Evolutionary conservation across 2,888 invertebrate species (phyloP).

Genomic region (Sepioteuthis lessoniana): DNA sequence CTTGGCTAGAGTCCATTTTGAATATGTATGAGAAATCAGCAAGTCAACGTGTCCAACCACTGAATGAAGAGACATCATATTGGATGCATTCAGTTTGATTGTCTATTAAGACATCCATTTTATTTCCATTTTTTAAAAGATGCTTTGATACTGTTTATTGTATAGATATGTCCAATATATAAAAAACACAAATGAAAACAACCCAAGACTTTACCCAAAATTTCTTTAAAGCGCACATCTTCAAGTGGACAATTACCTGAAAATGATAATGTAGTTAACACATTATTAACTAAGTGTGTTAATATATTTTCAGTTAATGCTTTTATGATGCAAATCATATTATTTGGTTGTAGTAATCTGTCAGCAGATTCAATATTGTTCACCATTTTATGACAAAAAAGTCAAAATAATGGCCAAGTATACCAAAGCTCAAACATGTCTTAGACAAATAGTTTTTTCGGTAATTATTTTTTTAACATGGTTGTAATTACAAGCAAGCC

Average conservation of each 20-base stretch:
- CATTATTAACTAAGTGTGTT: background rate
- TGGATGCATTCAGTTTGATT: slow-evolving; percentile 12
- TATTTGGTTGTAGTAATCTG: background rate
- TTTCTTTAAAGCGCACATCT: background rate
- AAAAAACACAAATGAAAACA: slow-evolving; percentile 12
- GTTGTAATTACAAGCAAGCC: background rate
- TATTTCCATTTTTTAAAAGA: background rate
- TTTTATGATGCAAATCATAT: slow-evolving; percentile 4
- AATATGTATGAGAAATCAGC: background rate
- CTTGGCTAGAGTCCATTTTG: background rate
- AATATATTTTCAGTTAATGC: background rate
- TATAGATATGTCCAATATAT: slow-evolving; percentile 33
- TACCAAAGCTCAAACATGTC: background rate
- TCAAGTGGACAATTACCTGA: slow-evolving; percentile 6
- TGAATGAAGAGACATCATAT: background rate
- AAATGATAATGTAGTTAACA: background rate
- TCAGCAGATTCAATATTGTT: background rate
- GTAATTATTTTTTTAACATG: background rate
- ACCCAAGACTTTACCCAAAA: background rate
- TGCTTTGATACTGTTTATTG: slow-evolving; percentile 15
- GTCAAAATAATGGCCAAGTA: background rate
- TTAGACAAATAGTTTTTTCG: background rate
- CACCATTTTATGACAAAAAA: no score
- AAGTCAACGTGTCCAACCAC: background rate
- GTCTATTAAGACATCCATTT: slow-evolving; percentile 1